phyloP scores from a whole-genome alignment of 2,888 invertebrate genomes.

The Agonopterix subpropinquella region DNA sequence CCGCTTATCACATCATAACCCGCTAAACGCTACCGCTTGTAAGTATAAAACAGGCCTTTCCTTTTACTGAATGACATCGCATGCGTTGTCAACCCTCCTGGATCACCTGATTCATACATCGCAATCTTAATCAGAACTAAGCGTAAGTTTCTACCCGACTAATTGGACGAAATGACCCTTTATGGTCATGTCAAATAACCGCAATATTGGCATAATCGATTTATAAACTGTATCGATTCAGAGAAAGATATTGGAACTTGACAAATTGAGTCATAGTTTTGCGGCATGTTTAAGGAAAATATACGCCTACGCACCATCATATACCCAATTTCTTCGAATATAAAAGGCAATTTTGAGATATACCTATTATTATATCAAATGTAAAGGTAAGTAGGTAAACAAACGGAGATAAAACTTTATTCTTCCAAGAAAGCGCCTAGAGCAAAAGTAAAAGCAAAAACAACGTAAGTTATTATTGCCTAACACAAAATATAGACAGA shows the following conservation, averaged over 20 bases:
- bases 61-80: constrained; percentile 6
- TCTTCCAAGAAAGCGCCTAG: background rate
- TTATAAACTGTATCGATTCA: constrained; percentile 24
- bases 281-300: too few relatives aligned
- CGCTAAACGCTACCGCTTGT: constrained; percentile 14
- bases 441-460: background rate
- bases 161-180: constrained; percentile 60
- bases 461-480: background rate
- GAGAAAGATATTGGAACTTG: constrained; percentile 10
- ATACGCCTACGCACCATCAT: too few relatives aligned
- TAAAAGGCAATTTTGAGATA: too few relatives aligned
- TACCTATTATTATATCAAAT: too few relatives aligned
- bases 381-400: too few relatives aligned
- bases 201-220: constrained; percentile 13
- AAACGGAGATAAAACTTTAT: too few relatives aligned
- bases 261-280: too few relatives aligned
- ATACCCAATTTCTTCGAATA: too few relatives aligned
- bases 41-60: constrained; percentile 9
- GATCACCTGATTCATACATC: constrained; percentile 32
- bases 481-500: background rate
- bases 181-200: constrained; percentile 35
- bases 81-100: constrained; percentile 3
- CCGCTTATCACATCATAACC: too few relatives aligned
- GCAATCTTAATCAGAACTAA: constrained; percentile 27
- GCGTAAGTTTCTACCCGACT: constrained; percentile 26